Conservation (phyloP, 2,113 vertebrate species). For the Brevimyrus niger region DNA sequence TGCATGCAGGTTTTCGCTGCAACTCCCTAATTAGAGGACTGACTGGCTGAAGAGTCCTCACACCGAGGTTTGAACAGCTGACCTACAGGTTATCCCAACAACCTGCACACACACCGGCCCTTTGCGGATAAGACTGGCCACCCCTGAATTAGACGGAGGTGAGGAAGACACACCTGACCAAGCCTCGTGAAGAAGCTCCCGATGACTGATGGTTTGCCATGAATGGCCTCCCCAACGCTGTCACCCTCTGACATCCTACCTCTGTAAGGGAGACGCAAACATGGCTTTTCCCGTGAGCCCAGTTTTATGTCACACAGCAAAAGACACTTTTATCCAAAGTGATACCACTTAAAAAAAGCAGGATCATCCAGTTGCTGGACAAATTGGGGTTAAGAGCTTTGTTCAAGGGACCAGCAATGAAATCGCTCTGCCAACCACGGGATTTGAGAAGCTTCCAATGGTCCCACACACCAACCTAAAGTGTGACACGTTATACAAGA, state of each 20-base stretch:
- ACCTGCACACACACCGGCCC: no score
- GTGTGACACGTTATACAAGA: not conserved
- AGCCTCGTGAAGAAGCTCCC: constrained; percentile 85
- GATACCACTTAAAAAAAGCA: not conserved
- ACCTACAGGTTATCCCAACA: no score
- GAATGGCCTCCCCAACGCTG: constrained; percentile 90
- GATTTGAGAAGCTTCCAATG: not conserved
- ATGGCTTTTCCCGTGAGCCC: not conserved
- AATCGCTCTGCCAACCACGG: not conserved
- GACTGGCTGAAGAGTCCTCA: no score
- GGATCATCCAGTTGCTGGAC: not conserved
- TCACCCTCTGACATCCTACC: constrained; percentile 97
- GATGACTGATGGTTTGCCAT: constrained; percentile 86
- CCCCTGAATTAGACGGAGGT: not conserved
- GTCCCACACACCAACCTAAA: not conserved
- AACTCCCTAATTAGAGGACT: no score
- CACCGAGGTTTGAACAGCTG: no score
- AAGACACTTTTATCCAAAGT: not conserved
- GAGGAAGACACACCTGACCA: constrained; percentile 74
- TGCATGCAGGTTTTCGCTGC: no score
- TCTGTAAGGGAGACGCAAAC: constrained; percentile 33
- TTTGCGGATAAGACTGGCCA: no score
- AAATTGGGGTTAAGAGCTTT: not conserved
- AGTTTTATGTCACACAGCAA: not conserved
- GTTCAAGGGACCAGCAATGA: not conserved